Evolutionary conservation across 1,140 invertebrate genomes (phyloP), one percentile per base, ranked within the genome.

Genomic region (Meteorus sp.): DNA sequence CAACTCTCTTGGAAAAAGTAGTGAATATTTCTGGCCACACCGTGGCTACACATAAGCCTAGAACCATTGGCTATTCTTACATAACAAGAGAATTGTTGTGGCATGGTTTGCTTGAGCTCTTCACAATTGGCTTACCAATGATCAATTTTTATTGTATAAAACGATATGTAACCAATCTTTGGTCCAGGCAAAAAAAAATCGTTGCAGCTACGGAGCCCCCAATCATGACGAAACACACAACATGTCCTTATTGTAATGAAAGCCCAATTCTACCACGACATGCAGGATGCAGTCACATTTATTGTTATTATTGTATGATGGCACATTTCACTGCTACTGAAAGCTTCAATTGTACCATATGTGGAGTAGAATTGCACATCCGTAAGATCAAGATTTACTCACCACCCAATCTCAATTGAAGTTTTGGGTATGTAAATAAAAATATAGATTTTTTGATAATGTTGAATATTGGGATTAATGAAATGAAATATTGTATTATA

Each of bases 31-130:
- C 62, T 0, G 77, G 70, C 54, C 66, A 65, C 47, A 71, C 71
- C 15, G 62, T 62, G 1, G 66, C 48, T 3, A 56, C 45, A 2
- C 69, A 73, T 11, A 71, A 65, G 35, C 71, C 74, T 0, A 63
- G 78, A 39, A 67, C 60, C 8, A 80, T 80, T n/a, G 78, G 78
- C 0, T 80, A 79, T 58, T 78, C 78, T 3, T 80, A 79, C 45
- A 79, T 80, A 77, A 76, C 76, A 1, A 68, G 76, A 31, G 78
- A 80, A 61, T 60, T 80, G n/a, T 58, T 80, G 1, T 80, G 78
- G 78, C 76, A 80, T 44, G 71, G 77, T 7, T 57, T 79, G 9
- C 73, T 78, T 41, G 77, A 79, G 43, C 55, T 80, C 7, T 70
- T 80, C 19, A 71, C 74, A 2, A 63, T 72, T 8, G 68, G 73